Base-by-base conservation (phyloP, 1,140 invertebrate genomes). In the Drosophila mauritiana region DNA sequence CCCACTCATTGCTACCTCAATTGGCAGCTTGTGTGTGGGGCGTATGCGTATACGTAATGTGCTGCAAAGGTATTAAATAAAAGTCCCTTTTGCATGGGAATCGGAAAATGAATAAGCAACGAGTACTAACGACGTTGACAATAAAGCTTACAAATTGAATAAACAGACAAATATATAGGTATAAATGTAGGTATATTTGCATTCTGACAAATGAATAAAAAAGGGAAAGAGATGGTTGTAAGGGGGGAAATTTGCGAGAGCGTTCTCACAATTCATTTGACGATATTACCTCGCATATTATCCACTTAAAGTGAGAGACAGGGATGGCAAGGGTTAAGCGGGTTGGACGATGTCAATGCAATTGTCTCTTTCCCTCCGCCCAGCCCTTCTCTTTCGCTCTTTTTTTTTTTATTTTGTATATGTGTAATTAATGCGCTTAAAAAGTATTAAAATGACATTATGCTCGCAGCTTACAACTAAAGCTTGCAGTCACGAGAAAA, bases 391-490 rank as follows among this genome's bases (percentile, higher is more conserved):
- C 22, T 1, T 27, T 36, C 22, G 10, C n/a, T 17, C 20, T 7
- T 45, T 3, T 15, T 3, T 15, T 4, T n/a, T 12, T 42, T 7
- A 27, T 22, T 17, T 12, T 37, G 31, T 69, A 20, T 48, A 37
- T 59, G 13, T 61, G 46, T 56, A 78, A 78, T 78, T 77, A 78
- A 78, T 78, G 73, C 73, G 74, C 74, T 78, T 70, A 78, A 68
- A 77, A 77, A 77, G 73, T 76, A 76, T 76, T 76, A 67, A 76
- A 67, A 76, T 76, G 53, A 54, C 58, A 76, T 76, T 76, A 76
- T 76, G 73, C 61, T 76, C 54, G 49, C 61, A 67, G 73, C 73
- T 76, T 76, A 76, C 73, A 76, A 67, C 53, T 40, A 49, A 76
- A 76, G 70, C 59, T 17, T 64, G 70, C 58, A 73, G 25, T 37